phyloP scores from a whole-genome alignment of 2,797 vertebrate genomes.

The Falco naumanni region DNA sequence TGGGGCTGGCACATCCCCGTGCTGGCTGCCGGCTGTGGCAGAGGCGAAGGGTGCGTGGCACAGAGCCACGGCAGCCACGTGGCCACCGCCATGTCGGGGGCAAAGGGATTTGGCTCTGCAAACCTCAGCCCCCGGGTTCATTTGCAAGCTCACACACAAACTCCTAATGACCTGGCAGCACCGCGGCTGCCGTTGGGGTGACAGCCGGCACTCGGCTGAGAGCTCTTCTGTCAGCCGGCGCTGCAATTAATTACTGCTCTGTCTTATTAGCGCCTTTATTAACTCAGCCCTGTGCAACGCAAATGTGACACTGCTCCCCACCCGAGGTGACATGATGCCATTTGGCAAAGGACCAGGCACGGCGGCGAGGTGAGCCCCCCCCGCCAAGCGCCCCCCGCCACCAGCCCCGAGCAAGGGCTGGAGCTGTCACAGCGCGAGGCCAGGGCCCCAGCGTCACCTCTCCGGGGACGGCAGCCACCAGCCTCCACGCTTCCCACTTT shows the following conservation, averaged over 20 bases:
- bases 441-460: neutral
- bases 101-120: neutral
- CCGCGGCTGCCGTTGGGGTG: neutral
- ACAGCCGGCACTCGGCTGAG: neutral
- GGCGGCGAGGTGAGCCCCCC: no score
- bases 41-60: rapidly evolving
- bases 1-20: rapidly evolving
- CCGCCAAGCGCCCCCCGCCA: rapidly evolving
- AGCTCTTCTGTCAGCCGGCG: neutral
- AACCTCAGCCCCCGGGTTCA: neutral
- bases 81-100: neutral
- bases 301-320: neutral
- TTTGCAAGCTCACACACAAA: neutral
- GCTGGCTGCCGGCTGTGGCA: rapidly evolving
- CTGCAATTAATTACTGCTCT: constrained; percentile 49
- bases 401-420: rapidly evolving
- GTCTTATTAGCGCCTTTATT: constrained; percentile 43
- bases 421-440: neutral
- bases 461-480: rapidly evolving
- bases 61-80: neutral
- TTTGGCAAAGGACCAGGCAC: neutral
- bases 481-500: neutral
- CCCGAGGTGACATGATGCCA: rapidly evolving
- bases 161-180: neutral
- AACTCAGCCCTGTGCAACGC: neutral